Evolutionary conservation across 2,888 invertebrate genomes (phyloP).

Genomic region (Ophion ellenae): DNA sequence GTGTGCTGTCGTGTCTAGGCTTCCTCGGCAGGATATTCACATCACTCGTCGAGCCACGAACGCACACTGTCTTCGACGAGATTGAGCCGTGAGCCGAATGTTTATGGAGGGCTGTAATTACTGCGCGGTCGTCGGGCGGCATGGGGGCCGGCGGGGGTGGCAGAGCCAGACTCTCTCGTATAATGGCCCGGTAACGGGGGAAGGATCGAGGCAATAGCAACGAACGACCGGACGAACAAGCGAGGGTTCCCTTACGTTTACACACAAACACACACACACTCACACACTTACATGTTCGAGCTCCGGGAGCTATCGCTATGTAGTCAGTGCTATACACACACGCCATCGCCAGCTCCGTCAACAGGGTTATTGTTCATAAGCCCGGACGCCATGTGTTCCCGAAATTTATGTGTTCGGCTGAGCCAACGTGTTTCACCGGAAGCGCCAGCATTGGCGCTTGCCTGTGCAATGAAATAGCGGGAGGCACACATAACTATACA

Average conservation of each 20-base stretch:
- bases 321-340: slow-evolving; percentile 39
- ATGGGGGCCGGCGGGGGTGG: slow-evolving; percentile 70
- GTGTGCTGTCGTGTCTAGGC: not conserved
- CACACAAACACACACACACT: not conserved
- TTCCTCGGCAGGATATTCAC: slow-evolving; percentile 20
- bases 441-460: slow-evolving; percentile 16
- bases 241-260: slow-evolving; percentile 36
- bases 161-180: slow-evolving; percentile 55
- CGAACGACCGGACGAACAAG: slow-evolving; percentile 53
- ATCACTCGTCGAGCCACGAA: slow-evolving; percentile 26
- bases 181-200: slow-evolving; percentile 41
- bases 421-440: slow-evolving; percentile 69
- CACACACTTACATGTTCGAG: not conserved
- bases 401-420: slow-evolving; percentile 79
- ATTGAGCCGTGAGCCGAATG: slow-evolving; percentile 78
- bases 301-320: slow-evolving; percentile 47
- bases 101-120: slow-evolving; percentile 79
- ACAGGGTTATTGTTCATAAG: slow-evolving; percentile 81
- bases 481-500: not conserved
- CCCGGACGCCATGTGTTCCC: slow-evolving; percentile 78
- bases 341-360: slow-evolving; percentile 39
- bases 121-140: slow-evolving; percentile 73
- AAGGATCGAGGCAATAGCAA: slow-evolving; percentile 44
- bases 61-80: slow-evolving; percentile 70
- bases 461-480: not conserved